Base-by-base conservation (phyloP, 2,888 invertebrate genomes). In the Cylindroiulus punctatus region DNA sequence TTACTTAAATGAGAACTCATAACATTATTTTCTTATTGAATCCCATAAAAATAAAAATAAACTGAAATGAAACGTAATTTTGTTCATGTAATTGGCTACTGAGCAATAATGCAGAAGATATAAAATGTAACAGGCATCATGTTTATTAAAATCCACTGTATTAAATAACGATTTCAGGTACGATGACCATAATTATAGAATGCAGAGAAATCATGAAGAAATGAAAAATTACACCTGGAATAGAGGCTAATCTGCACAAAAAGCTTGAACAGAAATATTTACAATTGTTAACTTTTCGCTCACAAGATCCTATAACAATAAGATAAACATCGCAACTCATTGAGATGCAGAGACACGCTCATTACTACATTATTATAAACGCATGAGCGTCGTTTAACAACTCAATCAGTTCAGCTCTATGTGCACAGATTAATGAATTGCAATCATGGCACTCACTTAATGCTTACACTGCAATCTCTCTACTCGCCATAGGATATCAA, bases 331-430 rank as follows among this genome's bases (percentile, higher is more conserved):
- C 22, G 19, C 57, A 57, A 57, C 22, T 57, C 22, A 57, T 57
- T 57, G 22, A 57, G 22, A 57, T 57, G 57, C 57, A 57, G 22
- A n/a, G 57, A 57, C 57, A 57, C 57, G 57, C n/a, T 57, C 22
- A 57, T 57, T 22, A 57, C n/a, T 7, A 22, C 3, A 57, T 57
- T 57, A 22, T 22, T 57, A 44, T 22, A 57, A 57, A 22, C 19
- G 57, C 26, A 14, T 14, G 76, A 76, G 76, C 76, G n/a, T 52
- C 52, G 26, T 76, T 76, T 12, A 30, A 76, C 12, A 0, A 14
- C 26, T 76, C 76, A 76, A 76, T 30, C 14, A 4, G 76, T 14
- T 30, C 26, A 76, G 76, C 26, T 17, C 30, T 30, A 30, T 14
- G 30, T 76, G 76, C 76, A 30, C 30, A 30, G 76, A 30, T 26